Base-by-base conservation (phyloP, 2,888 invertebrate genomes). In the Andricus curvator region DNA sequence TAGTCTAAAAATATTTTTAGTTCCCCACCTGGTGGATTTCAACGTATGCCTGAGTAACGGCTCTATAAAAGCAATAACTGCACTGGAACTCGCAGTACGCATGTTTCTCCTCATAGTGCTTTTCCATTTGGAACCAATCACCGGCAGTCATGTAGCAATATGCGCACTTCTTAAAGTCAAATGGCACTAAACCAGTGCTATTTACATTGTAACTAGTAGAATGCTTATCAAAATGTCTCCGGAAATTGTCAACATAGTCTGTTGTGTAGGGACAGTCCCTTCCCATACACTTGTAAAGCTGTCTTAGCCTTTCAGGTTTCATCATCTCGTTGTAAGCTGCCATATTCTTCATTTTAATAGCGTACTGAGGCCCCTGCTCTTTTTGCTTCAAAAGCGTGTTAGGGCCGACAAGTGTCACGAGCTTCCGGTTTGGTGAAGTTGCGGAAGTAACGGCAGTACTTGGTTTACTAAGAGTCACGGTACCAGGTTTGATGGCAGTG, bases 1-100 rank as follows among this genome's bases (percentile, higher is more conserved):
- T n/a, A 56, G n/a, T 56, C 56, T 56, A n/a, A 9, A n/a, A n/a
- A 51, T 70, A n/a, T 51, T 51, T 15, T 29, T 62, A 48, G n/a
- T 41, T 33, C 33, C 74, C 33, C 83, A 93, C 93, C 89, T 94
- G 94, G 90, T 96, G 96, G 8, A 94, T 92, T 25, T 94, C 93
- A 0, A 96, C 95, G 74, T 95, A 94, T 79, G 95, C 94, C 74
- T 94, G 93, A 0, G 94, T 93, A 1, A 94, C 92, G 0, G 95
- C 95, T 76, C 96, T 93, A 90, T 96, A 96, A 87, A 96, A 95
- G 88, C 97, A 97, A 84, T 94, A 93, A 5, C 93, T 93, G 87
- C 97, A 97, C 48, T 95, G 95, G 86, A 93, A 96, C 44, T 93
- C 93, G 86, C 96, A 95, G 78, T 93, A 92, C 0, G 94, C 94